A percentile compares a stretch with the other conserved stretches of the same genome.
These are phyloP conservation scores for Phyllopteryx taeniolatus DNA, from an alignment of 2,113 vertebrate genomes.

Conservation along the genomic window DNA sequence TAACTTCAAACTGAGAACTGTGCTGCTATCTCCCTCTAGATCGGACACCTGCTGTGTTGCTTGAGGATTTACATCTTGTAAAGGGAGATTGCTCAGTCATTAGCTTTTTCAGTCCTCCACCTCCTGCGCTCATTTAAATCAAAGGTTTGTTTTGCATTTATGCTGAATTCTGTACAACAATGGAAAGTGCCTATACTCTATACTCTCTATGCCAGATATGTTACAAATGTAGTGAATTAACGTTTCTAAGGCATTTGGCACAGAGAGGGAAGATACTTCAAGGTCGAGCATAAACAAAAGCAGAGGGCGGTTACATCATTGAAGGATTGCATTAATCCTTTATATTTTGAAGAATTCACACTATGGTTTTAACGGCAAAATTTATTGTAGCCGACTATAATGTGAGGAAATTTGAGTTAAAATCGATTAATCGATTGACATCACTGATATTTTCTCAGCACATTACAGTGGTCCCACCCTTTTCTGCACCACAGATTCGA, in stretches of 20 bases:
- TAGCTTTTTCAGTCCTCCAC: conserved; percentile 18
- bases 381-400: no score
- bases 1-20: conserved; percentile 49
- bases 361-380: no score
- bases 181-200: not conserved
- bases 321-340: no score
- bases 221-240: no score
- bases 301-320: not conserved
- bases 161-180: conserved; percentile 6
- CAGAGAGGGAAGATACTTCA: not conserved
- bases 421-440: no score
- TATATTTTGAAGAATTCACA: no score
- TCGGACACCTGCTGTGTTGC: conserved; percentile 47
- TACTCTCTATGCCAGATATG: no score
- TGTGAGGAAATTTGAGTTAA: no score
- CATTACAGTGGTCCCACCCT: no score
- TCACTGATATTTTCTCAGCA: no score
- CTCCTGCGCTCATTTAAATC: conserved; percentile 26
- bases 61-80: conserved; percentile 43
- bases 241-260: not conserved
- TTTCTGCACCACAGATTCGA: no score
- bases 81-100: conserved; percentile 36
- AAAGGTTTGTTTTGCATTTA: conserved; percentile 28
- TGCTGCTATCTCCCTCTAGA: conserved; percentile 21
- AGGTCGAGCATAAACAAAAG: not conserved